These are phyloP conservation scores for Thalassarche chlororhynchos DNA, from an alignment of 2,113 vertebrate species.

Conservation along the genomic window DNA sequence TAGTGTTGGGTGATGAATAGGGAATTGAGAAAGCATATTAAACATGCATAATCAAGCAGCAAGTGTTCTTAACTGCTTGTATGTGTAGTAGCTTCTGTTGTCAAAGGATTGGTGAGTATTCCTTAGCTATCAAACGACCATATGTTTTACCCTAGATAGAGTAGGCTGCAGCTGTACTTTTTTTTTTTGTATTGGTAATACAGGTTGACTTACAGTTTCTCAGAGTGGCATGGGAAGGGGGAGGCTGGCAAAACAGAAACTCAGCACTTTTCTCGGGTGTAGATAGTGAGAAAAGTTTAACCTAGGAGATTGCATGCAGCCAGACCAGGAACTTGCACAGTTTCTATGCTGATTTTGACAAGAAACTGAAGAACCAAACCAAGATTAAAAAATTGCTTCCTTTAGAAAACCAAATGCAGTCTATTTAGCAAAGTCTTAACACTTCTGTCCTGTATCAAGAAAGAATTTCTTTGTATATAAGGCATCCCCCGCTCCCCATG, in stretches of 20 bases:
- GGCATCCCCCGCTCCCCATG: not conserved
- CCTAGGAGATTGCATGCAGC: not conserved
- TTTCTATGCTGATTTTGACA: not conserved
- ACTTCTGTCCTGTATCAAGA: not conserved
- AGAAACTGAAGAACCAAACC: not conserved
- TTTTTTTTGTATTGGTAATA: not conserved
- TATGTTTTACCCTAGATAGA: not conserved
- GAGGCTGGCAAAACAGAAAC: not conserved
- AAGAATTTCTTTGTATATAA: not conserved
- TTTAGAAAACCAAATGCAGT: not conserved
- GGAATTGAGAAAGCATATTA: not conserved
- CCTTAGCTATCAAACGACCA: not conserved
- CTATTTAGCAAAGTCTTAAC: not conserved
- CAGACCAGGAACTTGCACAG: not conserved
- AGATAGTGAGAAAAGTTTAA: slow-evolving; percentile 34
- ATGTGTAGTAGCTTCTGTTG: not conserved
- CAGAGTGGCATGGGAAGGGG: not conserved
- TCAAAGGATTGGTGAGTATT: not conserved
- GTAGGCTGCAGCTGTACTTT: not conserved
- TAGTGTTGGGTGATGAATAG: not conserved
- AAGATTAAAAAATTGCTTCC: not conserved
- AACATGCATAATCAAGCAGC: slow-evolving; percentile 25
- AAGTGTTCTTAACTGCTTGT: not conserved
- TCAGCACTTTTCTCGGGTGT: not conserved
- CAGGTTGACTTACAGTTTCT: not conserved